These are phyloP conservation scores for Tetramorium alpestre DNA, from an alignment of 1,140 invertebrate genomes.

Conservation along the genomic window DNA sequence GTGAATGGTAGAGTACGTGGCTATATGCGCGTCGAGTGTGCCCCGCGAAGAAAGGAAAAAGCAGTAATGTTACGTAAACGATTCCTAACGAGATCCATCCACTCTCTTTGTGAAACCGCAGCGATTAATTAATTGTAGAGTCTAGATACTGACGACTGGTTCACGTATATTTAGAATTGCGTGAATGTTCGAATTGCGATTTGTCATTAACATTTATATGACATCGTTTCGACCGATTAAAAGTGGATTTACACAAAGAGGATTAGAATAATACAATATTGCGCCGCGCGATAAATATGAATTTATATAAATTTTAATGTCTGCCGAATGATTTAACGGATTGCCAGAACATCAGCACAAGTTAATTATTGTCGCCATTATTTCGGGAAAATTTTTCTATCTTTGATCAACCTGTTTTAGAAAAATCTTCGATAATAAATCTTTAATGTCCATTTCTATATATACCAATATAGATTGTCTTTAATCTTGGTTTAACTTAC, in stretches of 20 bases:
- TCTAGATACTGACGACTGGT: background rate
- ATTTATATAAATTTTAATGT: background rate
- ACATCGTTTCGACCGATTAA: background rate
- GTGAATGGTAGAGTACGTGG: background rate
- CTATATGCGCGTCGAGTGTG: background rate
- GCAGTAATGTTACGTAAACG: background rate
- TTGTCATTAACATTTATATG: background rate
- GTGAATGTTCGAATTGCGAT: too few species aligned
- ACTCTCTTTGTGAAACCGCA: background rate
- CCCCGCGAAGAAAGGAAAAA: background rate
- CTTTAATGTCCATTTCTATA: too few species aligned
- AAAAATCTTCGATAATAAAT: background rate
- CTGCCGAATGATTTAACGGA: background rate
- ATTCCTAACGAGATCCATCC: background rate
- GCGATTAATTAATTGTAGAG: background rate
- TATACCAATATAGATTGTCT: too few species aligned
- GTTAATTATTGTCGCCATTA: too few species aligned
- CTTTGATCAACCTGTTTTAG: background rate
- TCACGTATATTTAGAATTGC: too few species aligned
- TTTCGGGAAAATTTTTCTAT: background rate
- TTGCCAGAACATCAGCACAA: background rate
- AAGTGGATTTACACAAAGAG: background rate
- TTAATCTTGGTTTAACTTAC: too few species aligned
- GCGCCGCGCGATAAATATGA: background rate
- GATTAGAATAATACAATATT: background rate